phyloP scores from a whole-genome alignment of 2,888 invertebrate species.

The Furcula furcula region DNA sequence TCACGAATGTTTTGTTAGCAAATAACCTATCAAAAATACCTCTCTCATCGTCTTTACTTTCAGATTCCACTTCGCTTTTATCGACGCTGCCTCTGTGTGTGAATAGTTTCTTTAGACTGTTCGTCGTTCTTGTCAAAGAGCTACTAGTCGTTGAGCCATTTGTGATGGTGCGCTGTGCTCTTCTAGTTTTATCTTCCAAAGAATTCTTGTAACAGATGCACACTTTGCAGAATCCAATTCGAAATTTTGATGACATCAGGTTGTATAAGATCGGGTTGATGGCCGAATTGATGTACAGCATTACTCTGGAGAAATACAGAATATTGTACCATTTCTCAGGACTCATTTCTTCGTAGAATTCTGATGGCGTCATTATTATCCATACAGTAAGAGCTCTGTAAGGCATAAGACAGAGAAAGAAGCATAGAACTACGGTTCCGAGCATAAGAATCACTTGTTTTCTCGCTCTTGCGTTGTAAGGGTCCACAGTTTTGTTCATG shows the following conservation, averaged over 20 bases:
- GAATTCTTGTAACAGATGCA: slow-evolving; percentile 81
- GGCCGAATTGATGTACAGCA: slow-evolving; percentile 94
- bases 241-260: slow-evolving; percentile 94
- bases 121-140: slow-evolving; percentile 82
- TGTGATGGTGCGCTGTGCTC: slow-evolving; percentile 77
- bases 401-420: slow-evolving; percentile 94
- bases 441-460: slow-evolving; percentile 94
- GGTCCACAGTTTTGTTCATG: slow-evolving; percentile 87
- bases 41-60: slow-evolving; percentile 51
- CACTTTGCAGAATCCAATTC: slow-evolving; percentile 88
- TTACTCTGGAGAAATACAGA: slow-evolving; percentile 91
- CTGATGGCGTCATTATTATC: slow-evolving; percentile 89
- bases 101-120: slow-evolving; percentile 78
- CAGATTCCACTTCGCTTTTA: slow-evolving; percentile 57
- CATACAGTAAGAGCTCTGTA: slow-evolving; percentile 92
- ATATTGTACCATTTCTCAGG: slow-evolving; percentile 91
- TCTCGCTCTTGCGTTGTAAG: slow-evolving; percentile 86
- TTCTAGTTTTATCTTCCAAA: slow-evolving; percentile 62
- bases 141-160: slow-evolving; percentile 83
- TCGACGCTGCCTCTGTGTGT: slow-evolving; percentile 69
- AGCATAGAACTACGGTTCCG: slow-evolving; percentile 92
- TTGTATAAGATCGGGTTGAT: slow-evolving; percentile 96
- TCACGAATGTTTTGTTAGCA: slow-evolving; percentile 54
- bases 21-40: slow-evolving; percentile 64
- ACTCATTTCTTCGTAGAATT: slow-evolving; percentile 85